phyloP scores from a whole-genome alignment of 2,888 invertebrate genomes.

The Panorpa germanica region DNA sequence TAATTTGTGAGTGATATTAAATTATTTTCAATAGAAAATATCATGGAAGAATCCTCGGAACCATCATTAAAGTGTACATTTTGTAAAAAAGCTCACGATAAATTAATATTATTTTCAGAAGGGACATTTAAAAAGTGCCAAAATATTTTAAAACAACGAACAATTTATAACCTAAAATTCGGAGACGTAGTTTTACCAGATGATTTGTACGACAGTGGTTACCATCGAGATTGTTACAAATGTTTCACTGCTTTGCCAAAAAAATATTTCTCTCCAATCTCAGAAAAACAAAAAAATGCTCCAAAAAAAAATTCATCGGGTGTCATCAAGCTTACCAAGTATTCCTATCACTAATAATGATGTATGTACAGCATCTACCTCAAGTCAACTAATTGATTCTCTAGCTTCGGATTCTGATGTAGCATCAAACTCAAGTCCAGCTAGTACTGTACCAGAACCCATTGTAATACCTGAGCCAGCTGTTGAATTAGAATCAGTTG shows the following conservation, averaged over 20 bases:
- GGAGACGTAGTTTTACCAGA: constrained; percentile 9
- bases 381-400: constrained; percentile 10
- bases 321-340: constrained; percentile 11
- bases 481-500: constrained; percentile 1
- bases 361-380: constrained; percentile 9
- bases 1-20: too few species aligned
- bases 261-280: too few species aligned
- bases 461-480: constrained; percentile 11
- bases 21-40: too few species aligned
- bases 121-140: constrained; percentile 11
- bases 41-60: too few species aligned
- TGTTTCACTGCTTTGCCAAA: constrained; percentile 9
- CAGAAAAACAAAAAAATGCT: too few species aligned
- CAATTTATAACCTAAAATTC: constrained; percentile 10
- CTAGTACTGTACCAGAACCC: constrained; percentile 10
- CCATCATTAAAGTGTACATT: too few species aligned
- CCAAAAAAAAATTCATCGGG: constrained; percentile 9
- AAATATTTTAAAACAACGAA: constrained; percentile 8
- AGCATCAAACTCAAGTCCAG: constrained; percentile 10
- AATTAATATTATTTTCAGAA: constrained; percentile 10
- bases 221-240: constrained; percentile 10
- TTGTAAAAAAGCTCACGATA: constrained; percentile 10
- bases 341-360: constrained; percentile 10
- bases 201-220: constrained; percentile 7
- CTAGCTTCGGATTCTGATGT: constrained; percentile 8